Percentiles rank a stretch among this genome's conserved stretches.
These are phyloP conservation scores for Belgica antarctica DNA, from an alignment of 2,888 invertebrate genomes.

Conservation along the genomic window DNA sequence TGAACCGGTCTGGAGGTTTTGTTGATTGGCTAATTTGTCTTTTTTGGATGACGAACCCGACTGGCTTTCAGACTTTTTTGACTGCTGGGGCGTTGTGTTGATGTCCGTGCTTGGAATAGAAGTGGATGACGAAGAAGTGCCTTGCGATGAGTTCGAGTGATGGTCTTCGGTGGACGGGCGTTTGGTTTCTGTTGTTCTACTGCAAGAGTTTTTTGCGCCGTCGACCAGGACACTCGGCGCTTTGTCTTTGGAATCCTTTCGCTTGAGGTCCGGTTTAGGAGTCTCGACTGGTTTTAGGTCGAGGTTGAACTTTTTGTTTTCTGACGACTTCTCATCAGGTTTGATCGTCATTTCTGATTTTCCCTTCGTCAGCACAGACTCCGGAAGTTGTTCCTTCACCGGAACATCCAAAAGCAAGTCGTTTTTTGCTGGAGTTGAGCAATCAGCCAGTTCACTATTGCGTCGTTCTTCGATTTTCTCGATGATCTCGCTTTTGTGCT, in stretches of 20 bases:
- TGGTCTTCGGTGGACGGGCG: background rate
- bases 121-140: background rate
- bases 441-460: conserved; percentile 47
- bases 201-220: background rate
- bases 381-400: conserved; percentile 29
- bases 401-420: conserved; percentile 41
- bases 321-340: background rate
- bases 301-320: background rate
- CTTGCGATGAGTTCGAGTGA: background rate
- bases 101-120: background rate
- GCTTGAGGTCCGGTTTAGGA: background rate
- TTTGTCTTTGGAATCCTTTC: conserved; percentile 19
- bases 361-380: background rate
- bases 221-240: conserved; percentile 7
- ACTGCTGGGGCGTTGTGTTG: background rate
- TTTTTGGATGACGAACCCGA: conserved; percentile 30
- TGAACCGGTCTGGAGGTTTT: conserved; percentile 24
- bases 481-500: conserved; percentile 35
- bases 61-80: conserved; percentile 27
- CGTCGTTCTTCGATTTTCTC: conserved; percentile 46
- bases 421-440: conserved; percentile 44
- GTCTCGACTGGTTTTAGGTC: background rate
- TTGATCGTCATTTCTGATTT: background rate
- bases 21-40: conserved; percentile 17
- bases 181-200: background rate